These are phyloP conservation scores for Aethes cnicana DNA, from an alignment of 2,888 invertebrate species.

Conservation along the genomic window DNA sequence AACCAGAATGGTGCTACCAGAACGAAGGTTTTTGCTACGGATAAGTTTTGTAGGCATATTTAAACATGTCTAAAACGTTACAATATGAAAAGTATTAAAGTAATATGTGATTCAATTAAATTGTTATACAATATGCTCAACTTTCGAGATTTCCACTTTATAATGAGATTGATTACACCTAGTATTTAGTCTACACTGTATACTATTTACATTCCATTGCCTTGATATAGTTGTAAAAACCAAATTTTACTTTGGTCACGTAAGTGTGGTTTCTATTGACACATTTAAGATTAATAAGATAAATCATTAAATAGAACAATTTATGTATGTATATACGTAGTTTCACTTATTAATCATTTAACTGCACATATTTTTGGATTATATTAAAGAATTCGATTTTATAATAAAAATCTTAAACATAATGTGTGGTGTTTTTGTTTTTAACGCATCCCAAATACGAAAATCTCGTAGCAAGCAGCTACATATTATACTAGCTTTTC, in stretches of 20 bases:
- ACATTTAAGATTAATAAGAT: background rate
- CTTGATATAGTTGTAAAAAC: constrained; percentile 12
- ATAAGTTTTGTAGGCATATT: constrained; percentile 35
- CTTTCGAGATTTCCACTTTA: background rate
- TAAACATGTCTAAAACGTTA: too few relatives aligned
- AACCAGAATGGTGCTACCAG: constrained; percentile 93
- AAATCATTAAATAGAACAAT: background rate
- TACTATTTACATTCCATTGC: constrained; percentile 11
- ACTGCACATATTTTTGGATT: background rate
- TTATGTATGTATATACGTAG: too few relatives aligned
- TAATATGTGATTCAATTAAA: too few relatives aligned
- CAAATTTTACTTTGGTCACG: background rate
- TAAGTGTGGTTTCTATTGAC: constrained; percentile 7
- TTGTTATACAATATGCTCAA: background rate
- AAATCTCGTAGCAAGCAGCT: too few relatives aligned
- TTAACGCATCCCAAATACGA: too few relatives aligned
- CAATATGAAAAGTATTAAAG: too few relatives aligned
- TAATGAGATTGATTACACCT: constrained; percentile 1
- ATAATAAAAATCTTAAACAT: background rate
- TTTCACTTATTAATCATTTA: background rate
- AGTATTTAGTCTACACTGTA: background rate
- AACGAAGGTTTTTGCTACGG: constrained; percentile 87
- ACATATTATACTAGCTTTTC: too few relatives aligned
- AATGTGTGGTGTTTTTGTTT: background rate
- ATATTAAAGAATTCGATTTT: background rate